Base-by-base conservation (phyloP, 1,140 invertebrate species). In the Ganaspis sp. region DNA sequence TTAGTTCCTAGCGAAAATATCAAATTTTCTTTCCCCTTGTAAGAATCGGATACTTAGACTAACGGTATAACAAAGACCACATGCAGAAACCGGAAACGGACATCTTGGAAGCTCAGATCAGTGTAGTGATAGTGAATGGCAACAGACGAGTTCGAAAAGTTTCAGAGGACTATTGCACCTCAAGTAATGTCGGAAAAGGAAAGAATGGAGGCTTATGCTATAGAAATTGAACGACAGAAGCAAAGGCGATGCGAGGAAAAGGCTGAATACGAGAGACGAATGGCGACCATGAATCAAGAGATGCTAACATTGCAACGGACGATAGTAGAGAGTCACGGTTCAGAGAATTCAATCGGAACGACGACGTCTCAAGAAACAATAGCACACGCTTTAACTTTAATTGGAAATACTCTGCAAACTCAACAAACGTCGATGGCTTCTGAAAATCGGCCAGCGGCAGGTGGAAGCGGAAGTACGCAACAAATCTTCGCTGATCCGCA, bases 401-500 rank as follows among this genome's bases (percentile, higher is more conserved):
- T 42, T 9, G 12, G 12, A 12, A 42, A 15, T 9, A 42, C 40
- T 42, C 12, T 42, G 40, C 40, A 4, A 4, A 15, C 9, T 42
- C 12, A 5, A 5, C 40, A 42, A 9, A 12, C 12, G 2, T 42
- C 40, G 9, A 9, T 42, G 40, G 29, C 29, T 6, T 34, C 29
- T 34, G 4, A 42, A 42, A 2, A 9, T 1, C 40, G 11, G 40
- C 8, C 9, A 2, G 40, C 29, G 6, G 40, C 12, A 12, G 40
- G 40, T 9, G 40, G 40, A 9, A 42, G 9, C 40, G 40, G 40
- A 9, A 42, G 8, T 42, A 42, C 29, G 2, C 40, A 42, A 42
- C 40, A 42, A 42, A 9, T 42, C 11, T 42, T 42, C 11, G 40
- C 73, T 29, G 73, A 74, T 17, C 42, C 73, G 6, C 19, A 42